phyloP scores from a whole-genome alignment of 2,797 vertebrate genomes.

The Acanthis flammea region DNA sequence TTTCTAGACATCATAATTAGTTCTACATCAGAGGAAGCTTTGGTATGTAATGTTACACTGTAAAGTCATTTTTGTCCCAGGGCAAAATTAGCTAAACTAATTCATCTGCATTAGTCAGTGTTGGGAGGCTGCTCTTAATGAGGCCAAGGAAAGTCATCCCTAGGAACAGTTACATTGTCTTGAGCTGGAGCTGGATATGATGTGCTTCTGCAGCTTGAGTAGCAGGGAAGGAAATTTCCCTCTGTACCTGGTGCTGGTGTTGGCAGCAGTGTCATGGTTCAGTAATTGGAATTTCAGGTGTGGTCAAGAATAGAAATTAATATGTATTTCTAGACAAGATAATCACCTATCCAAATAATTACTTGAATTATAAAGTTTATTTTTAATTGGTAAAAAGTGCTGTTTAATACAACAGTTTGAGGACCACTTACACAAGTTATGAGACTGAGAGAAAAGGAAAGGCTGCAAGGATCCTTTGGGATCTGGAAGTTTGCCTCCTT shows the following conservation, averaged over 20 bases:
- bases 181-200: background rate
- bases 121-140: background rate
- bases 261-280: background rate
- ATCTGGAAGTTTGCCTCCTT: background rate
- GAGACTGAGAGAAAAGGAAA: background rate
- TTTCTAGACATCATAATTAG: background rate
- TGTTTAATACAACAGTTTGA: background rate
- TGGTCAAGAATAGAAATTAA: background rate
- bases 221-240: background rate
- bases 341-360: background rate
- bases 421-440: background rate
- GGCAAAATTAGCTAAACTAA: slow-evolving; percentile 39
- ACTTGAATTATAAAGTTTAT: background rate
- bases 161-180: background rate
- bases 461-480: background rate
- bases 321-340: background rate
- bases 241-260: background rate
- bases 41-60: background rate
- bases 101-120: slow-evolving; percentile 18
- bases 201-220: background rate
- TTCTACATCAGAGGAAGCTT: slow-evolving; percentile 8
- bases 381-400: background rate
- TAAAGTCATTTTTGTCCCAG: slow-evolving; percentile 28
- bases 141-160: background rate
- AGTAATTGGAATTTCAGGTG: slow-evolving; percentile 18